A percentile compares a stretch with the other conserved stretches of the same genome.
Conservation (phyloP, 1,140 invertebrate genomes). For the Drosophila watanabei region DNA sequence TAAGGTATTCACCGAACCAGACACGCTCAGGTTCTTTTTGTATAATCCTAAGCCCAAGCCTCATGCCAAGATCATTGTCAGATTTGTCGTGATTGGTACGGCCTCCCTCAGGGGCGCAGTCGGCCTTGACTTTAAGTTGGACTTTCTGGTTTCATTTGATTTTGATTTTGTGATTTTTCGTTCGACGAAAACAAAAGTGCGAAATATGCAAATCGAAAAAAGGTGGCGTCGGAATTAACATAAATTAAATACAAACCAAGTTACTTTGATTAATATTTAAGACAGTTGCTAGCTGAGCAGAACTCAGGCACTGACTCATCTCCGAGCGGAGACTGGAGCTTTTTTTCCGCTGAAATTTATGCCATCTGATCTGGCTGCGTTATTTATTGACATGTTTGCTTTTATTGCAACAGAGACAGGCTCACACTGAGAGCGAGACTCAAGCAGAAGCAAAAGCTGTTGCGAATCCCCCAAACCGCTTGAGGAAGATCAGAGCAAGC, state of each 20-base stretch:
- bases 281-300: conserved; percentile 39
- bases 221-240: conserved; percentile 51
- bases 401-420: conserved; percentile 62
- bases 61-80: conserved; percentile 56
- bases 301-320: conserved; percentile 56
- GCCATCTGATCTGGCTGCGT: conserved; percentile 45
- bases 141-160: conserved; percentile 54
- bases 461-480: conserved; percentile 37
- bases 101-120: conserved; percentile 66
- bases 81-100: conserved; percentile 72
- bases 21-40: conserved; percentile 17
- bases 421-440: neutral
- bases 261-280: conserved; percentile 43
- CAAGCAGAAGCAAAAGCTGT: conserved; percentile 65
- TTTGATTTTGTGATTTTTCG: conserved; percentile 18
- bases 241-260: conserved; percentile 58
- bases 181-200: conserved; percentile 74
- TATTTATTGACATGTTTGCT: conserved; percentile 78
- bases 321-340: conserved; percentile 1
- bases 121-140: conserved; percentile 74
- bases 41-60: conserved; percentile 40
- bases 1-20: neutral
- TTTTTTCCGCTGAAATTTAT: conserved; percentile 46
- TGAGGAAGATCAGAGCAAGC: conserved; percentile 66
- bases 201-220: conserved; percentile 64